phyloP scores from a whole-genome alignment of 1,140 invertebrate species.

The Harpegnathos saltator region DNA sequence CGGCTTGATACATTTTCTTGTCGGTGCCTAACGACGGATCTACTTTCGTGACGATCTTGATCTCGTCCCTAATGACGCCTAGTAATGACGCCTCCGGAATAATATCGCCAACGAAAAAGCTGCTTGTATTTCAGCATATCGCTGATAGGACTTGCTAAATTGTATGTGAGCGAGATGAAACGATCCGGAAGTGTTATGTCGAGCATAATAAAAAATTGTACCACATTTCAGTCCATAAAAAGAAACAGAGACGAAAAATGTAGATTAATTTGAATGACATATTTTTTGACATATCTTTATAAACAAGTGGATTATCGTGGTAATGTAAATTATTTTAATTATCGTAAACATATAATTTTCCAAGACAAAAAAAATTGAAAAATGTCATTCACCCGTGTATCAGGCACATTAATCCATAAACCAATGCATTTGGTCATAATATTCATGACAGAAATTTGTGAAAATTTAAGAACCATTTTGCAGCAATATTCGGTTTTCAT shows the following conservation, averaged over 20 bases:
- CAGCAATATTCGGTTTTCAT: too few relatives aligned
- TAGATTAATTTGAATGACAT: background rate
- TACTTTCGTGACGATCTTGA: conserved; percentile 35
- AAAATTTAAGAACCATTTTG: too few relatives aligned
- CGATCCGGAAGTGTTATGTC: conserved; percentile 3
- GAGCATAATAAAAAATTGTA: background rate
- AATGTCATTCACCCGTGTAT: too few relatives aligned
- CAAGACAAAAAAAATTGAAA: too few relatives aligned
- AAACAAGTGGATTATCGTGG: background rate
- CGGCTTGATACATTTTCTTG: conserved; percentile 45
- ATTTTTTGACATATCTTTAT: background rate
- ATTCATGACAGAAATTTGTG: too few relatives aligned
- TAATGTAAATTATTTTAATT: background rate
- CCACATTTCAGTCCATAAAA: background rate
- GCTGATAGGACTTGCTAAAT: conserved; percentile 23
- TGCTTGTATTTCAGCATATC: conserved; percentile 36
- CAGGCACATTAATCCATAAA: too few relatives aligned
- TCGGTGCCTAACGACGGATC: background rate
- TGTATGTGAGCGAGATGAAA: conserved; percentile 26
- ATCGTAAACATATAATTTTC: too few relatives aligned
- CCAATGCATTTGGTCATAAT: too few relatives aligned
- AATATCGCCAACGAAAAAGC: conserved; percentile 36
- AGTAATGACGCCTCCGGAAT: conserved; percentile 58
- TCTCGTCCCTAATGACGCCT: conserved; percentile 62
- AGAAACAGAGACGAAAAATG: background rate